Base-by-base conservation (phyloP, 2,888 invertebrate genomes). In the Dasysyrphus albostriatus region DNA sequence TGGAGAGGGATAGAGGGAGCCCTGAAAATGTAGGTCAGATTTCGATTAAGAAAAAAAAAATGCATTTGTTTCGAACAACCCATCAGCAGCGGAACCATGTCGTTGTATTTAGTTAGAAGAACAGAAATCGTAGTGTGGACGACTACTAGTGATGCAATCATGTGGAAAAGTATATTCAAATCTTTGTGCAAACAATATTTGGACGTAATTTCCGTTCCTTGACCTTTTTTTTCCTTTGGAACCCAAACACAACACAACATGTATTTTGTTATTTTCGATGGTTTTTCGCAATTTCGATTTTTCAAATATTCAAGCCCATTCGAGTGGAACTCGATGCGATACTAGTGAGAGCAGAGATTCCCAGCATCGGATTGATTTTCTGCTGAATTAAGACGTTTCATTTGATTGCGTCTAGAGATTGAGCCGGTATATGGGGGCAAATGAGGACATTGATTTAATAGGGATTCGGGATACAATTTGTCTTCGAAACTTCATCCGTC, bases 101-200 rank as follows among this genome's bases (percentile, higher is more conserved):
- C 24, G 24, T 3, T 3, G 47, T 9, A n/a, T n/a, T n/a, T n/a
- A 47, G 16, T 16, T 47, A 47, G 8, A 19, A 19, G 4, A 44
- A 47, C 47, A 9, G 16, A 47, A 47, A 32, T 32, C 42, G 39
- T 59, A 37, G 39, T 59, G 8, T 14, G 19, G 37, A 14, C 9
- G 8, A 9, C 32, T 7, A n/a, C n/a, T 4, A 42, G 54, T 82
- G 70, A 65, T 44, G 82, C 56, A 77, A 82, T 77, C 49, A 72
- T 70, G 82, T 77, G 63, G 63, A 75, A 76, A 76, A 67, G 67
- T 61, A 54, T 67, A 54, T 67, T 67, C 19, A 54, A 42, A 44
- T 67, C 32, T 67, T 47, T 49, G 49, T 49, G 49, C 47, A 37
- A 67, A 67, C 67, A 67, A 39, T 39, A n/a, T 67, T 49, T 49